Base-by-base conservation (phyloP, 2,113 vertebrate species). In the Taurulus bubalis region DNA sequence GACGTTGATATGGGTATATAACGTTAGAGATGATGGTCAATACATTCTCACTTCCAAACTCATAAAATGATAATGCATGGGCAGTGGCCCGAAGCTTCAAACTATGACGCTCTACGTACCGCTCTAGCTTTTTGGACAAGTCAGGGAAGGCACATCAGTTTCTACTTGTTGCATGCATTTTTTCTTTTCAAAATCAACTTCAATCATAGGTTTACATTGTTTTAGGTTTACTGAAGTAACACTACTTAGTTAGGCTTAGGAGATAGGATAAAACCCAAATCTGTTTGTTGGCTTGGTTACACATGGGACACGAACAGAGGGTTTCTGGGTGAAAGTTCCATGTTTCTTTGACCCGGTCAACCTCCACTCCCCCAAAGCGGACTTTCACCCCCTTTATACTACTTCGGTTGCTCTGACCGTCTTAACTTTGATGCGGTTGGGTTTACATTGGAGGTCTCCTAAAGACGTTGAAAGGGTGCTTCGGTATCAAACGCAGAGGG, bases 1-100 rank as follows among this genome's bases (percentile, higher is more conserved):
- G 79, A 83, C 42, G 85, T 22, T 58, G 71, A 87, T 82, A 81
- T 66, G 53, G 70, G 4, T 45, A 15, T 45, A 12, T 45, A 15
- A 45, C 15, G 42, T 45, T 15, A 6, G 14, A 45, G 42, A 45
- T 45, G 42, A 45, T 4, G 1, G 42, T 3, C 4, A 45, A 15
- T 14, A 45, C 42, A 16, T 42, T 42, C 40, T 45, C 42, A 45
- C 42, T 45, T 45, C 42, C 42, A n/a, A 45, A 15, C 14, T 45
- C 4, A 1, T 42, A 42, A 42, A 42, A 42, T 42, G 14, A 42
- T 42, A 2, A 42, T 42, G 40, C 40, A 11, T 40, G 38, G 38
- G 10, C 3, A 42, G 40, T 42, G 40, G 40, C 11, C 40, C 40
- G 3, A 45, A 45, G 14, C 42, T 45, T 15, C 42, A 45, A 45